phyloP scores from a whole-genome alignment of 2,888 invertebrate genomes.

The Machimus atricapillus region DNA sequence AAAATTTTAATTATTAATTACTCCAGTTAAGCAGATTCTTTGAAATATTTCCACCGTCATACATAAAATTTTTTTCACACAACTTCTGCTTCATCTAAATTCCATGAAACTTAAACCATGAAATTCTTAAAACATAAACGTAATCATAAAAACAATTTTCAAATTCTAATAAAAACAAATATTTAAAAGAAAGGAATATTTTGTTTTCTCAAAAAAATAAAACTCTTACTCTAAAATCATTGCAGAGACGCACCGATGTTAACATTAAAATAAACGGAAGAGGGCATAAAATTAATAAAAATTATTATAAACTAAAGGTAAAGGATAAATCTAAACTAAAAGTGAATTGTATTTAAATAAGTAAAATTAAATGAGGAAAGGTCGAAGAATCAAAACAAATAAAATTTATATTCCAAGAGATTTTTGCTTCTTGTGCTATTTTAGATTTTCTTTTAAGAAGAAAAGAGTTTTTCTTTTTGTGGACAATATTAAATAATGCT shows the following conservation, averaged over 20 bases:
- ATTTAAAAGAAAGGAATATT: neutral
- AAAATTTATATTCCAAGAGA: neutral
- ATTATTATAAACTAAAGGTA: neutral
- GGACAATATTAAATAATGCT: neutral
- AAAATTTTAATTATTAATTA: neutral
- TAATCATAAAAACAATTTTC: neutral
- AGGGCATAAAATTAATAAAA: neutral
- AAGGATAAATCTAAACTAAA: neutral
- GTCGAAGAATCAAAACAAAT: neutral
- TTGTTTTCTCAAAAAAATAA: neutral
- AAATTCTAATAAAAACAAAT: neutral
- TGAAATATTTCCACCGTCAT: neutral
- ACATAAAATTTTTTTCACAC: neutral
- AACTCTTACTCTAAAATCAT: neutral
- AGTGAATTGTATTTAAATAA: neutral
- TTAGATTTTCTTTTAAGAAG: neutral
- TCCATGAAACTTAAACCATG: neutral
- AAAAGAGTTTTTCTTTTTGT: neutral
- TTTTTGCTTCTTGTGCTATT: neutral
- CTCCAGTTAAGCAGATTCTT: neutral
- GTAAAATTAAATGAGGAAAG: neutral
- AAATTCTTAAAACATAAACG: neutral
- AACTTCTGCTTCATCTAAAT: neutral
- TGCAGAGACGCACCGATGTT: constrained; percentile 10
- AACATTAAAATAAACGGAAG: constrained; percentile 1